Evolutionary conservation across 1,140 invertebrate species (phyloP), one percentile per base, ranked within the genome.

Genomic region (Drosophila dunni): DNA sequence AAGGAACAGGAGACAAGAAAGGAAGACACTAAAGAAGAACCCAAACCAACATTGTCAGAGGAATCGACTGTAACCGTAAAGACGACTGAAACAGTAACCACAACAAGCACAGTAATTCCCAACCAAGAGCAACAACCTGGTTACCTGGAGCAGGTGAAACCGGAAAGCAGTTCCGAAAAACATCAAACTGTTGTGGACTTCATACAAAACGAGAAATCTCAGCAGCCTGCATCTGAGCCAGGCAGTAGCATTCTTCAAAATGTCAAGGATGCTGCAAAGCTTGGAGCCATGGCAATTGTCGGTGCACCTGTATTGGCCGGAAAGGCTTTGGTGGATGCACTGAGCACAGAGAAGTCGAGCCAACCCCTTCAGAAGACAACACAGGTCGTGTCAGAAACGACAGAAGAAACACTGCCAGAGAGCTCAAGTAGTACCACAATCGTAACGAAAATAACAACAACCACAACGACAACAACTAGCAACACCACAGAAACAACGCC

Each of bases 211-310:
- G 90, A 91, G 11, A 80, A 90, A 48, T 44, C 15, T 0, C 10
- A 69, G 0, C 50, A 74, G 17, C 46, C 71, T 4, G 7, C 33
- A 3, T 7, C 13, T 0, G 69, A 17, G 9, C 38, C 33, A 58
- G 62, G 81, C 1, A 81, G 70, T 56, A 89, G 76, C 2, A 74
- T 91, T 1, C 15, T 90, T 50, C 75, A 91, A 67, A 94, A 95
- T 90, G 94, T 95, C 36, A 95, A 95, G 85, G 95, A 98, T 81
- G 98, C 97, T 38, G 95, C 97, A 2, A 97, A 98, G 90, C 92
- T 97, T 78, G 98, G 98, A 11, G 93, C 98, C 0, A 86, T 98
- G 46, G 96, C 96, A 63, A 93, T 97, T 51, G 94, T 96, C n/a
- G 95, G 95, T 44, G 95, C 95, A 17, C 96, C 96, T 3, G 94